Base-by-base conservation (phyloP, 2,888 invertebrate genomes). In the Hyposoter didymator region DNA sequence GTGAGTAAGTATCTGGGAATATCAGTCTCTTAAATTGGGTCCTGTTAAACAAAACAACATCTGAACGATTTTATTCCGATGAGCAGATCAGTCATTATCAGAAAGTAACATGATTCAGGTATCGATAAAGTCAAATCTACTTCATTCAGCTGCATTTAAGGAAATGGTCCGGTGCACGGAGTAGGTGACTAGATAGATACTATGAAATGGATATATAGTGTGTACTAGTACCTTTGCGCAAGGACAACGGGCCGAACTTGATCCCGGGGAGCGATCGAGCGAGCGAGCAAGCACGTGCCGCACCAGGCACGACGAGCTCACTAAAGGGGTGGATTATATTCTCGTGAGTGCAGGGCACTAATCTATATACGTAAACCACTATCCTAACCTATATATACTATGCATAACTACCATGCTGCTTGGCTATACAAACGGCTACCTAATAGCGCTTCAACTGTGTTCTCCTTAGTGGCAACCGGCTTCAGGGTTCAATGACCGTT, bases 271-370 rank as follows among this genome's bases (percentile, higher is more conserved):
- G 49, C 67, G 81, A 84, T 84, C 72, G 73, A 81, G 59, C 64
- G 84, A 67, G 67, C 73, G 66, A 75, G 75, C 28, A 64, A 84
- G 74, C 84, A 84, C 81, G 81, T 84, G 84, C 84, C 73, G 76
- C 73, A 73, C 74, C 81, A 84, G 73, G 72, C 84, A 74, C 81
- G 76, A 78, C 84, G 76, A 73, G 76, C 76, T 64, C 81, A 81
- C 81, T 84, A 74, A 84, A 84, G 81, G 73, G 84, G 84, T 84
- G 81, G 84, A 81, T 84, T 84, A 78, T 78, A 81, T 73, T 74
- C 84, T 74, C 73, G 84, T 78, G 81, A 84, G 84, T 81, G 84
- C 75, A 75, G 52, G 45, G 49, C 81, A 49, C 45, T 70, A 55
- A 62, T 59, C 45, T 66, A 72, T 73, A 78, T 62, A 62, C 59